Evolutionary conservation across 2,797 vertebrate species (phyloP), one percentile per base, ranked within the genome.

Genomic region (Zalophus californianus): DNA sequence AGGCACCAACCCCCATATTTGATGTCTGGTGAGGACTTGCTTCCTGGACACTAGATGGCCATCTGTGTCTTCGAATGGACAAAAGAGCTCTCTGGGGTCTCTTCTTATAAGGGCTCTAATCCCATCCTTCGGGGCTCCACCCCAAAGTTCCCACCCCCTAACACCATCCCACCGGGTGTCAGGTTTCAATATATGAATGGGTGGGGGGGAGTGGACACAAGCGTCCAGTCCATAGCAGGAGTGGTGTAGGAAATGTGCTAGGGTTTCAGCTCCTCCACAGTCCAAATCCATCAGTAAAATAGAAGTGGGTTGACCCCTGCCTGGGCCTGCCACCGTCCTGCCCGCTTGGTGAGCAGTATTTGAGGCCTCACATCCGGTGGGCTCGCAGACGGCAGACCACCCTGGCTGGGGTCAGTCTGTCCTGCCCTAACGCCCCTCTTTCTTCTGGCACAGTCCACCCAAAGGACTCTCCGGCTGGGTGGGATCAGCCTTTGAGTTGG

Each of bases 1-100:
- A 3, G 56, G 16, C 10, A 0, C 12, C 0, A 1, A 10, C 58
- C 25, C 12, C 72, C 25, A 18, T 2, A 0, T 68, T 16, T 41
- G 13, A 50, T 2, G 1, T 44, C 89, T 18, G 50, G 20, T 32
- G 27, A n/a, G 9, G 14, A 32, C 62, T 23, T 8, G 14, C 29
- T n/a, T 25, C 18, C 48, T 27, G 27, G 35, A 25, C 77, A 16
- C 27, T 11, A 25, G 62, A 29, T 7, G 5, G 20, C 16, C 16
- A 2, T 23, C 89, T 16, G 1, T 41, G 32, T 56, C 88, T 62
- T 68, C 4, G 1, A 12, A 3, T 38, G 60, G 41, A 50, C 25
- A 23, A 21, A 58, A 25, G 38, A 23, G 86, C 41, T 27, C 58
- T n/a, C 29, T 25, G 9, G 41, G 70, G 29, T 48, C 41, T 60